phyloP scores from a whole-genome alignment of 2,888 invertebrate species.

The Himalopsyche japonica region DNA sequence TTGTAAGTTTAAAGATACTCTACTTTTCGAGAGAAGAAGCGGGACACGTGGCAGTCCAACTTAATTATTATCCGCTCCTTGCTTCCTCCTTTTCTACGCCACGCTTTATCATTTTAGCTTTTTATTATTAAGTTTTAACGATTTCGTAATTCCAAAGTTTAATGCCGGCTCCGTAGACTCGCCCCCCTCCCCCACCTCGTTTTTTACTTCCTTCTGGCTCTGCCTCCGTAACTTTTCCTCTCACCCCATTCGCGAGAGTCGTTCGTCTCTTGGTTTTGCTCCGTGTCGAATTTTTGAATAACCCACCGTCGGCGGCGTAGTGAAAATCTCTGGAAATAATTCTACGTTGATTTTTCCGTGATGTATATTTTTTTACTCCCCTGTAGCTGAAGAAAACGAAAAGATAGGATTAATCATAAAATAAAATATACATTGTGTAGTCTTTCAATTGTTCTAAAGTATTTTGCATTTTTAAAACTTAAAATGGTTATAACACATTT shows the following conservation, averaged over 20 bases:
- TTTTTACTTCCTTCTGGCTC: constrained; percentile 30
- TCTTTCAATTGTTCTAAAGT: too few relatives aligned
- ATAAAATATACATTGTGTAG: too few relatives aligned
- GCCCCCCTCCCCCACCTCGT: constrained; percentile 22
- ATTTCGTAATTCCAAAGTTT: constrained; percentile 41
- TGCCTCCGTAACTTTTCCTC: constrained; percentile 25
- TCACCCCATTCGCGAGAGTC: constrained; percentile 17
- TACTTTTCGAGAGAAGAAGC: neutral
- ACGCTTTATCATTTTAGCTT: constrained; percentile 40
- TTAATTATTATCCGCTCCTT: constrained; percentile 38
- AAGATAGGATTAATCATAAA: too few relatives aligned
- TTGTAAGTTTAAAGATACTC: neutral
- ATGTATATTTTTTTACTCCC: neutral
- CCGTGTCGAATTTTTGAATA: neutral
- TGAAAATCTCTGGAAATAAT: neutral
- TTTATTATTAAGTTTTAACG: constrained; percentile 42
- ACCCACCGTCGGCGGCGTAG: constrained; percentile 6
- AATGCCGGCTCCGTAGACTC: constrained; percentile 36
- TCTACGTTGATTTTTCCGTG: neutral
- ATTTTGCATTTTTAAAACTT: too few relatives aligned
- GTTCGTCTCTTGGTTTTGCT: neutral
- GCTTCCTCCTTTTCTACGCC: constrained; percentile 8
- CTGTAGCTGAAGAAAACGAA: too few relatives aligned
- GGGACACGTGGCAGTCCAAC: constrained; percentile 32
- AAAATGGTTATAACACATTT: too few relatives aligned